Evolutionary conservation across 2,797 vertebrate genomes (phyloP).

Genomic region (Clangula hyemalis): DNA sequence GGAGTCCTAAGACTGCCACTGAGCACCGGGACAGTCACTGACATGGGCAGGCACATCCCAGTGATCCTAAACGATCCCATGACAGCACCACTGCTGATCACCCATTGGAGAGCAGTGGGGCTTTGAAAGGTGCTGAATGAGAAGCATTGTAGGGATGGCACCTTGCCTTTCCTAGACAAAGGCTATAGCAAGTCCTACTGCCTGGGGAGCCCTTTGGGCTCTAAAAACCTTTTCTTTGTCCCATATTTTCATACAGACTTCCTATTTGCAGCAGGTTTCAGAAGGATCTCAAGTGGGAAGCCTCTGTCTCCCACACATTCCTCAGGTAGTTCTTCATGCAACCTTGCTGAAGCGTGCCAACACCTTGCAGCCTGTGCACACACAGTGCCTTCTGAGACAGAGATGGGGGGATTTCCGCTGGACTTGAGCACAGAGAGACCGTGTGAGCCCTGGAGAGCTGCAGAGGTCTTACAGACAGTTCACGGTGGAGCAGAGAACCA

Average conservation of each 20-base stretch:
- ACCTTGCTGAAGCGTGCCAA: neutral
- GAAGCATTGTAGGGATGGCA: neutral
- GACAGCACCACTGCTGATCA: neutral
- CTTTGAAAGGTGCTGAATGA: neutral
- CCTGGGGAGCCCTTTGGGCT: neutral
- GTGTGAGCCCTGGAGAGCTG: neutral
- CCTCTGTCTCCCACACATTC: neutral
- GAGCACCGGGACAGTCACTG: neutral
- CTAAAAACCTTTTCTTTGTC: neutral
- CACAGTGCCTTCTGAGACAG: neutral
- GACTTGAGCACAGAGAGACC: neutral
- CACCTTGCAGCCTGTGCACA: neutral
- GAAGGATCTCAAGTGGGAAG: neutral
- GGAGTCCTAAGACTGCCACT: neutral
- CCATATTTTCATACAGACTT: neutral
- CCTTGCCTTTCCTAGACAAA: rapidly evolving
- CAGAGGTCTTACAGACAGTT: neutral
- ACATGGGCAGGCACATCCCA: neutral
- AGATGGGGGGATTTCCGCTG: neutral
- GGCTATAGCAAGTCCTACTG: neutral
- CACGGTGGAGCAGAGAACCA: neutral
- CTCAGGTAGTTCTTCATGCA: neutral
- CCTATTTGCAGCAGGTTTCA: neutral
- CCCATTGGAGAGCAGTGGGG: rapidly evolving
- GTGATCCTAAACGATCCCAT: neutral